phyloP scores from a whole-genome alignment of 2,888 invertebrate species.

The Pterobdella sp. region DNA sequence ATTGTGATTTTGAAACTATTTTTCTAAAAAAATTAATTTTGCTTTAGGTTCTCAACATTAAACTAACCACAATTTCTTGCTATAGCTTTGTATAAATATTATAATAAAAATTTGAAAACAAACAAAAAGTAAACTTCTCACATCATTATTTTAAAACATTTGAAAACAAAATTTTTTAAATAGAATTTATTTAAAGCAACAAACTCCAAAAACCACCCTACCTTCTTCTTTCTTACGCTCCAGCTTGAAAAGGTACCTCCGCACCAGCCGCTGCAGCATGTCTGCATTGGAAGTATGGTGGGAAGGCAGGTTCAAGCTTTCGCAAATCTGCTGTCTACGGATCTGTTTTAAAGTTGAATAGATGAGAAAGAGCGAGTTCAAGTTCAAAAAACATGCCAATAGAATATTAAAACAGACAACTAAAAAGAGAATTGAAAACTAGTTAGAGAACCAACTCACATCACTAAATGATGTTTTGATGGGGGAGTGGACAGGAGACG shows the following conservation, averaged over 20 bases:
- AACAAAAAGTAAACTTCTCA: no score
- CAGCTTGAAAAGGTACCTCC: constrained; percentile 49
- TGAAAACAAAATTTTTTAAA: not conserved
- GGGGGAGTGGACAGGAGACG: not conserved
- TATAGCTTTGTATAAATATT: no score
- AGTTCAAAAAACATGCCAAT: no score
- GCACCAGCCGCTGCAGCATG: constrained; percentile 49
- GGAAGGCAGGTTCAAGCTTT: constrained; percentile 33
- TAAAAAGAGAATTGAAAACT: not conserved
- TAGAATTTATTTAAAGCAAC: not conserved
- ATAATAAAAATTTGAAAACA: no score
- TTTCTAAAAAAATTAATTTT: no score
- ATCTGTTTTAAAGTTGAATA: no score
- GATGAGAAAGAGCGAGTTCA: no score
- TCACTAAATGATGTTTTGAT: constrained; percentile 6
- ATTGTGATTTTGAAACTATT: no score
- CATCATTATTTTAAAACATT: no score
- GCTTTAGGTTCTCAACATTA: no score
- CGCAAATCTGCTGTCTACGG: constrained; percentile 45
- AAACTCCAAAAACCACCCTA: constrained; percentile 22
- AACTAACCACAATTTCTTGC: no score
- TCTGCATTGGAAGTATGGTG: constrained; percentile 47
- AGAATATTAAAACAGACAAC: no score
- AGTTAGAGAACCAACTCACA: not conserved
- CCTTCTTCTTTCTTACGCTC: constrained; percentile 49